Percentiles rank a stretch among this genome's conserved stretches.
Evolutionary conservation across 2,888 invertebrate genomes (phyloP).

Genomic region (Heliconius ismenius): DNA sequence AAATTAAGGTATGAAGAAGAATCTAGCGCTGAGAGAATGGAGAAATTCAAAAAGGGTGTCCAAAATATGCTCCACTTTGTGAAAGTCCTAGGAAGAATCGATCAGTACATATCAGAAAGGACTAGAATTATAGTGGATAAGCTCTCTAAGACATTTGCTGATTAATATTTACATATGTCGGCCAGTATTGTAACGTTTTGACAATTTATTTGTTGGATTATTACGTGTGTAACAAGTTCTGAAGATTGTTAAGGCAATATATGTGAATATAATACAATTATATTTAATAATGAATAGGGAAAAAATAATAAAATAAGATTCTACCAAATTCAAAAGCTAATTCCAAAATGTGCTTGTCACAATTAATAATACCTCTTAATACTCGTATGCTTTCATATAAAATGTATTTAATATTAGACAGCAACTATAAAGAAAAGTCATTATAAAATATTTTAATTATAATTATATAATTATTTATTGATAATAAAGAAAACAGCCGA

Average conservation of each 20-base stretch:
- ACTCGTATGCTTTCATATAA: too few species aligned
- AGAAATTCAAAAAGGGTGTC: conserved; percentile 71
- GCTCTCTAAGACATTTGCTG: conserved; percentile 66
- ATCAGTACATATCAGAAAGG: conserved; percentile 71
- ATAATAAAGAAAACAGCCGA: neutral
- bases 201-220: neutral
- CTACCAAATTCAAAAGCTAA: too few species aligned
- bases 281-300: neutral
- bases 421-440: too few species aligned
- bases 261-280: neutral
- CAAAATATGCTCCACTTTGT: conserved; percentile 73
- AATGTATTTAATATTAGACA: too few species aligned
- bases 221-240: neutral
- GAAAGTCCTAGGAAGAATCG: conserved; percentile 71
- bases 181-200: neutral
- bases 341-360: too few species aligned
- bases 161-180: conserved; percentile 43
- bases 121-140: conserved; percentile 71
- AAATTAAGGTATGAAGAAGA: conserved; percentile 58
- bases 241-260: neutral
- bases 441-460: too few species aligned
- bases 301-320: neutral
- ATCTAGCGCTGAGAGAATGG: conserved; percentile 70
- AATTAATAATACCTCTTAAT: too few species aligned
- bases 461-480: too few species aligned